These are phyloP conservation scores for Hoplodrina ambigua DNA, from an alignment of 2,888 invertebrate genomes.

Conservation along the genomic window DNA sequence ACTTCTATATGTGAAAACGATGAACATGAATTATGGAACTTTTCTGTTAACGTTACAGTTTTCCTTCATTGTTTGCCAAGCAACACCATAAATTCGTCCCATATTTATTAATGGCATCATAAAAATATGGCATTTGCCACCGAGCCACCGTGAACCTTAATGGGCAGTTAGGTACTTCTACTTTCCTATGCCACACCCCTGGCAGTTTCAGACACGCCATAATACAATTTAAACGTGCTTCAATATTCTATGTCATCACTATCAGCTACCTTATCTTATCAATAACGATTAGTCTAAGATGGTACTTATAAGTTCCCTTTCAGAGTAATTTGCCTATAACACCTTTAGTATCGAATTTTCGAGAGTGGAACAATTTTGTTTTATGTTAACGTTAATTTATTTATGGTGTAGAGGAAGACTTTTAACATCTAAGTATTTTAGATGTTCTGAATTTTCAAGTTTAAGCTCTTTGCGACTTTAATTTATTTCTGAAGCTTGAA, in stretches of 20 bases:
- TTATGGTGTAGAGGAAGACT: background rate
- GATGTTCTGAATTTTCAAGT: background rate
- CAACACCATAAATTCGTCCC: slow-evolving; percentile 43
- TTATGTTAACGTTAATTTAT: background rate
- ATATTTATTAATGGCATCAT: slow-evolving; percentile 68
- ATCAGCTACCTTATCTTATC: slow-evolving; percentile 64
- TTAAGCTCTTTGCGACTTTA: background rate
- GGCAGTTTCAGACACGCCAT: slow-evolving; percentile 69
- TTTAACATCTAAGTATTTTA: background rate
- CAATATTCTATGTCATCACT: slow-evolving; percentile 48
- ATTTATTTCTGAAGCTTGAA: slow-evolving; percentile 5
- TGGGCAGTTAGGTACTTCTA: slow-evolving; percentile 69
- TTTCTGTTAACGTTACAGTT: slow-evolving; percentile 1
- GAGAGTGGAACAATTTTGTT: slow-evolving; percentile 3
- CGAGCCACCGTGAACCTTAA: slow-evolving; percentile 61
- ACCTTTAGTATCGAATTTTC: slow-evolving; percentile 6
- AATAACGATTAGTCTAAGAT: slow-evolving; percentile 57
- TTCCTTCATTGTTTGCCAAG: slow-evolving; percentile 22
- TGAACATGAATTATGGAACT: background rate
- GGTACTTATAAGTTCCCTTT: slow-evolving; percentile 29
- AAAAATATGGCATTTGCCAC: slow-evolving; percentile 66
- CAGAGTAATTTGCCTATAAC: slow-evolving; percentile 28
- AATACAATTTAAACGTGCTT: slow-evolving; percentile 67
- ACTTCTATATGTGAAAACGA: too few species aligned
- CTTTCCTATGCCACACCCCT: slow-evolving; percentile 72